Evolutionary conservation across 2,113 vertebrate species (phyloP).

Genomic region (Mirza zaza): DNA sequence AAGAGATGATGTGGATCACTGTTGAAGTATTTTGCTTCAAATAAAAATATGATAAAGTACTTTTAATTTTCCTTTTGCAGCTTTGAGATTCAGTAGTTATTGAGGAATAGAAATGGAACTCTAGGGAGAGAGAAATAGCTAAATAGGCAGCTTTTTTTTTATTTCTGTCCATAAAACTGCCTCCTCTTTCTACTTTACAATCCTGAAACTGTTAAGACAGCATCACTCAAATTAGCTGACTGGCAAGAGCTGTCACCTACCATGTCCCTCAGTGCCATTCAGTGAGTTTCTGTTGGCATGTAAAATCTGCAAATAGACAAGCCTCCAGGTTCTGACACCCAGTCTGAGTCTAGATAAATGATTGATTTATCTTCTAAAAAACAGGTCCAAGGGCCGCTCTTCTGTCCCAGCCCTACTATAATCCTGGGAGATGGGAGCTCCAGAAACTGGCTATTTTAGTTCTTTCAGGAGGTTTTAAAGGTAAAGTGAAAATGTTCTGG

Average conservation of each 20-base stretch:
- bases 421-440: background rate
- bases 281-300: background rate
- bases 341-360: background rate
- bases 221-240: background rate
- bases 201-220: background rate
- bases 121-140: background rate
- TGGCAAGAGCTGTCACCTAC: background rate
- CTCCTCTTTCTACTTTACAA: background rate
- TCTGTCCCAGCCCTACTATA: background rate
- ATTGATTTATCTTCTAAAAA: background rate
- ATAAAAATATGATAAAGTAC: background rate
- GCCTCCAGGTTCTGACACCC: background rate
- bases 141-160: background rate
- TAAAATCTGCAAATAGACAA: background rate
- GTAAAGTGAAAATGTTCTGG: background rate
- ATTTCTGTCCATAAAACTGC: background rate
- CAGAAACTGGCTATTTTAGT: background rate
- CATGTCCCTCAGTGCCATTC: background rate
- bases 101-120: background rate
- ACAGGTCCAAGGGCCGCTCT: background rate
- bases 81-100: background rate
- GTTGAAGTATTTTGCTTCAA: background rate
- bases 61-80: slow-evolving; percentile 4
- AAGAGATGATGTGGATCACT: background rate
- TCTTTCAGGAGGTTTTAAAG: background rate